Conservation (phyloP, 2,113 vertebrate species). For the Tapirus terrestris region DNA sequence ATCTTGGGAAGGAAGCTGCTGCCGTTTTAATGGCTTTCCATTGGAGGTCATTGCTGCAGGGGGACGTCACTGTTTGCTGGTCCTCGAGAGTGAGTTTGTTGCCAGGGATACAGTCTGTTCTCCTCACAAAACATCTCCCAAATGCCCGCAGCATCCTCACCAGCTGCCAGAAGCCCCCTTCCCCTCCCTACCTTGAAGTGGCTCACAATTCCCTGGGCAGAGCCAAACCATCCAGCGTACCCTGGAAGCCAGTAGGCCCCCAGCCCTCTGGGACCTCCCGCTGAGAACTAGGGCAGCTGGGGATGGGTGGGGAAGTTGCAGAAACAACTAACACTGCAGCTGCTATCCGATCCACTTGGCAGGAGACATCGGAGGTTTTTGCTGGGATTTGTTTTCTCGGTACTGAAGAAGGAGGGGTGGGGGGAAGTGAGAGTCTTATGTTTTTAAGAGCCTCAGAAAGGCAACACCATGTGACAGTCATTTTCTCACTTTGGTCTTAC, state of each 20-base stretch:
- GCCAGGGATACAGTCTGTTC: neutral
- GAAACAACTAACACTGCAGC: fast-evolving
- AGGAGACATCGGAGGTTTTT: neutral
- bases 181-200: fast-evolving
- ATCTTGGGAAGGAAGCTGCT: neutral
- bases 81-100: neutral
- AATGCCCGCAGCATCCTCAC: neutral
- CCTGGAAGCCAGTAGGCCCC: neutral
- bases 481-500: neutral
- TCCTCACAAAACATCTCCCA: neutral
- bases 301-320: fast-evolving
- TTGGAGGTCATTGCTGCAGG: fast-evolving
- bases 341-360: neutral
- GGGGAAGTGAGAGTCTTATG: neutral
- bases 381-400: neutral
- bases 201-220: neutral
- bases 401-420: neutral
- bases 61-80: neutral
- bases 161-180: neutral
- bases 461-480: neutral
- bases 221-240: neutral
- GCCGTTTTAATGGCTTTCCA: neutral
- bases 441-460: neutral
- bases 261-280: fast-evolving
- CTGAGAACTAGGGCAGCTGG: neutral